These are phyloP conservation scores for Limnephilus auricula DNA, from an alignment of 2,888 invertebrate species.

Conservation along the genomic window DNA sequence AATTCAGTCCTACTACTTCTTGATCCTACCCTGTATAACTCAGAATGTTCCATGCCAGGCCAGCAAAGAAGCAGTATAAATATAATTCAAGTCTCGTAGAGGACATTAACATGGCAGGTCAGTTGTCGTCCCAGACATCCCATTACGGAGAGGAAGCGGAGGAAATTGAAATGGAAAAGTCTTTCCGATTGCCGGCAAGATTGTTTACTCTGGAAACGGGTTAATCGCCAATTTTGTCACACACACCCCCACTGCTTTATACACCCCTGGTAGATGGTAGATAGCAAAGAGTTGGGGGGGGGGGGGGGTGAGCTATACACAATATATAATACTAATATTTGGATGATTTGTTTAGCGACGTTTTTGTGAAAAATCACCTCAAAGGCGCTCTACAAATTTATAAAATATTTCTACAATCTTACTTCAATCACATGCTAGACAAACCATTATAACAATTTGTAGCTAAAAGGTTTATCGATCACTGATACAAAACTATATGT, in stretches of 20 bases:
- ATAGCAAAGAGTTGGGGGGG: neutral
- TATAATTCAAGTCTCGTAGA: constrained; percentile 39
- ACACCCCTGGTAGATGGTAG: neutral
- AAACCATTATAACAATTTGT: too few relatives aligned
- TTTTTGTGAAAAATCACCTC: too few relatives aligned
- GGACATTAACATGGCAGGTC: constrained; percentile 31
- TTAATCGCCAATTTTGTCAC: constrained; percentile 17
- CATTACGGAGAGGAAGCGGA: constrained; percentile 27
- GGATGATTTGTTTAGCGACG: too few relatives aligned
- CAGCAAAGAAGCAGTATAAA: neutral
- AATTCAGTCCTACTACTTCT: too few relatives aligned
- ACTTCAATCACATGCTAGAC: too few relatives aligned
- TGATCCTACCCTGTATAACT: too few relatives aligned
- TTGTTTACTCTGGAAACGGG: constrained; percentile 20
- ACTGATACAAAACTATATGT: too few relatives aligned
- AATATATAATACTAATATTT: too few relatives aligned
- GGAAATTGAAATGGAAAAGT: constrained; percentile 45
- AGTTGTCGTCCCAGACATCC: constrained; percentile 33
- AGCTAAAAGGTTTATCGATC: too few relatives aligned
- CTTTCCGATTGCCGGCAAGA: constrained; percentile 13
- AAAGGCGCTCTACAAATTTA: too few relatives aligned
- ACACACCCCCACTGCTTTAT: neutral
- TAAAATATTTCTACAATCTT: too few relatives aligned
- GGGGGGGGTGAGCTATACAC: too few relatives aligned
- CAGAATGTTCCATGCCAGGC: neutral